Conservation (phyloP, 2,797 vertebrate genomes). For the Crypturellus tataupa region DNA sequence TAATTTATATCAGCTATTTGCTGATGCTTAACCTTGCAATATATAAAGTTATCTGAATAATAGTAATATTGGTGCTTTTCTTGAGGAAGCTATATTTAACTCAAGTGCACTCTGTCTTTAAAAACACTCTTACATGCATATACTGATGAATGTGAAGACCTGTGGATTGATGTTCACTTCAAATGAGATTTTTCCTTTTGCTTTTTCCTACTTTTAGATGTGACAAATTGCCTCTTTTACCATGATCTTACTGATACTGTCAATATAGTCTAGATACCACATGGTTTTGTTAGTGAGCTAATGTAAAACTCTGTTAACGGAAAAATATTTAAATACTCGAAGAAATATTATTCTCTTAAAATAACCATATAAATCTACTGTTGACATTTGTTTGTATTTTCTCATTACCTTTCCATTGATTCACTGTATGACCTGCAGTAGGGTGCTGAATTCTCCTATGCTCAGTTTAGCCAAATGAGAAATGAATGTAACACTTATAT, state of each 20-base stretch:
- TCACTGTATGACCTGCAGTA: background rate
- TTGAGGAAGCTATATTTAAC: background rate
- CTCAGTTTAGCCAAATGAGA: background rate
- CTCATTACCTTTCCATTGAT: background rate
- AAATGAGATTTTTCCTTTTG: background rate
- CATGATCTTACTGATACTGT: background rate
- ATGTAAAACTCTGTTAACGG: background rate
- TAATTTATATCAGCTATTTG: too few species aligned
- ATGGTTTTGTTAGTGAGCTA: background rate
- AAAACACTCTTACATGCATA: background rate
- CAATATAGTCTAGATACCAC: background rate
- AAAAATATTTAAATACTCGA: background rate
- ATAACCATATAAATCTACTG: background rate
- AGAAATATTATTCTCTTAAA: background rate
- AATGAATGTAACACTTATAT: background rate
- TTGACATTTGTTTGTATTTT: background rate
- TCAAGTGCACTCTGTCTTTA: background rate
- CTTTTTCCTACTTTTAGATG: slow-evolving; percentile 8
- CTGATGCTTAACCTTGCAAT: background rate
- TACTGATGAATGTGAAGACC: background rate
- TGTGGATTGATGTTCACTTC: background rate
- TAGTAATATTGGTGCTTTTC: background rate
- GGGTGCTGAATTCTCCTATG: background rate
- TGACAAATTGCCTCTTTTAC: background rate
- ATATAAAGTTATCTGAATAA: background rate